A percentile compares a stretch with the other conserved stretches of the same genome.
phyloP scores from a whole-genome alignment of 2,113 vertebrate species.

The Gasterosteus nipponicus region DNA sequence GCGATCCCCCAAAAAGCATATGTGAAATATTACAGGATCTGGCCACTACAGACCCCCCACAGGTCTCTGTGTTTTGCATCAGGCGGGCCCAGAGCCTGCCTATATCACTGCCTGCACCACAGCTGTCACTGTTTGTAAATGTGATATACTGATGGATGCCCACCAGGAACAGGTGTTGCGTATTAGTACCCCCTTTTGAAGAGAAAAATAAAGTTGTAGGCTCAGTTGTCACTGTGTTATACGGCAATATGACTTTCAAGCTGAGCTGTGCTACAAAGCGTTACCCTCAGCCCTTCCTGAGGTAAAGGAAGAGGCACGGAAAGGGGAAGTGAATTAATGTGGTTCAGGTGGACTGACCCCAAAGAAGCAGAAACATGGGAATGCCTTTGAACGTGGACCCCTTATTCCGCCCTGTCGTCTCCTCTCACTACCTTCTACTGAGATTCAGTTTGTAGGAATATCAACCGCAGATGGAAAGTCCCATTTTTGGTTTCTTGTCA shows the following conservation, averaged over 20 bases:
- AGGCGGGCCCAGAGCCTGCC: not conserved
- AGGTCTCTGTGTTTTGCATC: conserved; percentile 59
- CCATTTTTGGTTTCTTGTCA: conserved; percentile 8
- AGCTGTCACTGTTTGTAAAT: conserved; percentile 80
- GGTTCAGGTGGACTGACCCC: conserved; percentile 61
- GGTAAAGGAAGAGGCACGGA: conserved; percentile 46
- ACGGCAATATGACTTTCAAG: conserved; percentile 58
- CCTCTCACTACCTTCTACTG: conserved; percentile 13
- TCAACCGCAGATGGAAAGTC: conserved; percentile 47
- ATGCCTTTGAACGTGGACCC: conserved; percentile 58
- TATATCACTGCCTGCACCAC: conserved; percentile 71
- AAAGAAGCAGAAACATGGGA: conserved; percentile 54
- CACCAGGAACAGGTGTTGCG: conserved; percentile 79
- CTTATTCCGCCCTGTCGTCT: conserved; percentile 36
- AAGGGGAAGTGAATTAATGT: conserved; percentile 42
- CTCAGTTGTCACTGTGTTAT: conserved; percentile 70
- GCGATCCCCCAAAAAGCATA: conserved; percentile 53
- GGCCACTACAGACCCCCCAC: conserved; percentile 34
- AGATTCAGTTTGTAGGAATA: conserved; percentile 40
- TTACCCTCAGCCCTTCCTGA: conserved; percentile 25
- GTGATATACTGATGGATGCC: conserved; percentile 73
- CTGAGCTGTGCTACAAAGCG: conserved; percentile 64
- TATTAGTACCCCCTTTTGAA: conserved; percentile 60
- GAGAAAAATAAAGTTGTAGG: conserved; percentile 52
- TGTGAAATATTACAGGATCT: conserved; percentile 66